Evolutionary conservation across 2,888 invertebrate genomes (phyloP).

Genomic region (Drosophila differens): DNA sequence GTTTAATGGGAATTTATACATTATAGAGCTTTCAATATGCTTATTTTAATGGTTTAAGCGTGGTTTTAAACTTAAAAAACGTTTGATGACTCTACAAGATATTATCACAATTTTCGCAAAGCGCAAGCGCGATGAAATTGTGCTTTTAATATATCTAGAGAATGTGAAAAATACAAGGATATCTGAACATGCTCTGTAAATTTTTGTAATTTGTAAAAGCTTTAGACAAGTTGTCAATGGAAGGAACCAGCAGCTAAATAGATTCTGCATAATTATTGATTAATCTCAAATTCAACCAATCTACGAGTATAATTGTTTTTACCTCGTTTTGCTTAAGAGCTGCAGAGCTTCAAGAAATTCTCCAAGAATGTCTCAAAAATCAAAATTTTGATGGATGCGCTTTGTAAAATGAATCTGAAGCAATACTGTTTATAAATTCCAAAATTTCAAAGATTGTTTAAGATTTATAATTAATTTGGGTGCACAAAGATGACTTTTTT

Average conservation of each 20-base stretch:
- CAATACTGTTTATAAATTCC: neutral
- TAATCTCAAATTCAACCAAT: neutral
- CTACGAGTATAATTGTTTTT: neutral
- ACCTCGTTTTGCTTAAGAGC: neutral
- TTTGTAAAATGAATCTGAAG: neutral
- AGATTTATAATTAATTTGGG: neutral
- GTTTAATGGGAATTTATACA: neutral
- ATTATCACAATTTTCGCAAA: too few species aligned
- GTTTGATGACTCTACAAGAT: too few species aligned
- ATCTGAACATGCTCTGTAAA: neutral
- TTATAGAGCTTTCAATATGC: neutral
- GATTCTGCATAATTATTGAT: neutral
- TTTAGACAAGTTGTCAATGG: neutral
- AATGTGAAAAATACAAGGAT: neutral
- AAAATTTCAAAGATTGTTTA: neutral
- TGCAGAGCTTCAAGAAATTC: neutral
- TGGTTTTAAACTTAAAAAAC: neutral
- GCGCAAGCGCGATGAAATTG: neutral
- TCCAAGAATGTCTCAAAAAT: too few species aligned
- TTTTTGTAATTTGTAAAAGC: neutral
- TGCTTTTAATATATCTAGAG: too few species aligned
- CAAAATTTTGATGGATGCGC: neutral
- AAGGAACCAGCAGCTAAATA: neutral
- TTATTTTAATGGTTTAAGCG: neutral
- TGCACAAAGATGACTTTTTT: fast-evolving